Percentiles rank a stretch among this genome's conserved stretches.
Evolutionary conservation across 2,797 vertebrate genomes (phyloP).

Genomic region (Cuculus canorus): DNA sequence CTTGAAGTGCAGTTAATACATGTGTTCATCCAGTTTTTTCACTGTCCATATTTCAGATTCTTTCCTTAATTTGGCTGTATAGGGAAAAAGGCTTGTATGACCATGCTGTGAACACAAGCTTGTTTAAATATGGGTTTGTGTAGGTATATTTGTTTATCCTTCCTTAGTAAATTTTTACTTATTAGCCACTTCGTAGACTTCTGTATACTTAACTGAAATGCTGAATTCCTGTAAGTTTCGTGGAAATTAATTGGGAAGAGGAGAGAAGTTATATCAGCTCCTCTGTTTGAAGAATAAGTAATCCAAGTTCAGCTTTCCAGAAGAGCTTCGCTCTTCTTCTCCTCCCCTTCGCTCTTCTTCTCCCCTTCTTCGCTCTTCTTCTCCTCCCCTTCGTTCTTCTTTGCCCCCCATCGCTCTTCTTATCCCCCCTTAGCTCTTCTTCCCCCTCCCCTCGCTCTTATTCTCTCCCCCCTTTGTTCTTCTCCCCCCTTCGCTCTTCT

Average conservation of each 20-base stretch:
- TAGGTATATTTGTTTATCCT: not conserved
- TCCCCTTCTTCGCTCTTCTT: too few species aligned
- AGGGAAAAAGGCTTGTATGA: fast-evolving
- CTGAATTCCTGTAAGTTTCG: not conserved
- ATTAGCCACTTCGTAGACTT: not conserved
- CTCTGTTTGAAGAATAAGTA: not conserved
- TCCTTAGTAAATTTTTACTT: not conserved
- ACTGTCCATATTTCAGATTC: not conserved
- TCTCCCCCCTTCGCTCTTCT: too few species aligned
- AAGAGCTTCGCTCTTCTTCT: too few species aligned
- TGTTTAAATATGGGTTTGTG: not conserved
- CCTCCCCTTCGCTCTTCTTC: too few species aligned
- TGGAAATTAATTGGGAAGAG: not conserved
- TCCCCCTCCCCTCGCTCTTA: too few species aligned
- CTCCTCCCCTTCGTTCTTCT: too few species aligned
- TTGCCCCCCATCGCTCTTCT: too few species aligned
- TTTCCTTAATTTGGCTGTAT: not conserved
- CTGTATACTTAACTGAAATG: not conserved
- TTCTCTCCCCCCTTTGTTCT: too few species aligned
- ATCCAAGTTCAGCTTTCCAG: not conserved
- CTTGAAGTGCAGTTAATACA: not conserved
- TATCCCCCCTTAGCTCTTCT: too few species aligned
- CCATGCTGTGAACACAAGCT: not conserved
- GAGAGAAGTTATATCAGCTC: not conserved
- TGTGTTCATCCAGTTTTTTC: not conserved